Evolutionary conservation across 1,140 invertebrate species (phyloP).

Genomic region (Leptestheria dahalacensis): DNA sequence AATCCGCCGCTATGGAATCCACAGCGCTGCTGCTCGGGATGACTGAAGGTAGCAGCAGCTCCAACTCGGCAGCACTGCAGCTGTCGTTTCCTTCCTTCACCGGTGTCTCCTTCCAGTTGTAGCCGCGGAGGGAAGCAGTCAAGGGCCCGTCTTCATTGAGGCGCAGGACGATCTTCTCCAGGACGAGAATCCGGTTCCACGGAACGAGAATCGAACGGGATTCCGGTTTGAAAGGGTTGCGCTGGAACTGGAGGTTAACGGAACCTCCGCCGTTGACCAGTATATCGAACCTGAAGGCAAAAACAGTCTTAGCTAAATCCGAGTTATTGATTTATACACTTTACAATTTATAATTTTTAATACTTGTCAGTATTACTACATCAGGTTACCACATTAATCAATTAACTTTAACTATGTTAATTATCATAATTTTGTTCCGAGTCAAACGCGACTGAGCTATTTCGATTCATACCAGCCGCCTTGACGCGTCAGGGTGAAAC

Average conservation of each 20-base stretch:
- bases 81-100: neutral
- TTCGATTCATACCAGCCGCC: conserved; percentile 84
- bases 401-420: no score
- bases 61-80: neutral
- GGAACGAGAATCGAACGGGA: conserved; percentile 79
- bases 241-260: conserved; percentile 87
- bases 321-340: neutral
- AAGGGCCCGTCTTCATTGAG: conserved; percentile 41
- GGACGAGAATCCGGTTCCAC: conserved; percentile 88
- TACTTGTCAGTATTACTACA: neutral
- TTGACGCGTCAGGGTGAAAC: conserved; percentile 84
- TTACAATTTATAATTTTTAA: neutral
- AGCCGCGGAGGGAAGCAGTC: neutral
- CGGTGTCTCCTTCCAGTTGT: neutral
- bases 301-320: neutral
- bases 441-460: no score
- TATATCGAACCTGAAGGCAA: conserved; percentile 76
- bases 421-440: no score
- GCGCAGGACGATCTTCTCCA: conserved; percentile 68
- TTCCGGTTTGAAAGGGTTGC: conserved; percentile 73
- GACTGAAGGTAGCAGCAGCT: conserved; percentile 1
- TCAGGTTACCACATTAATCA: neutral
- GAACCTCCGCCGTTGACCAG: conserved; percentile 97
- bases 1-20: neutral
- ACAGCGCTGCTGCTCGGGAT: no score